phyloP scores from a whole-genome alignment of 2,797 vertebrate species.

The Pangasius macronema region DNA sequence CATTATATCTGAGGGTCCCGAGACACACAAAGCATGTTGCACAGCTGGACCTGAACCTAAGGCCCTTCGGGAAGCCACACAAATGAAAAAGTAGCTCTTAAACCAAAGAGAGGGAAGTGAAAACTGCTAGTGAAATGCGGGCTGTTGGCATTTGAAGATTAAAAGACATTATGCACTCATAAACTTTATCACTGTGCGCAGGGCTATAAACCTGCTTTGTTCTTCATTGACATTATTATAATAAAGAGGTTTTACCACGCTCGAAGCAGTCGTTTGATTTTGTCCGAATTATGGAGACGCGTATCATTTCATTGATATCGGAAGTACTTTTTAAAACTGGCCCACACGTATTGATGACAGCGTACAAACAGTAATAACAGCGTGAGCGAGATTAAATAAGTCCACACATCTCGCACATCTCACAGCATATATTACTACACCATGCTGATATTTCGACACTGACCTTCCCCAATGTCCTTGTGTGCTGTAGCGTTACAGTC shows the following conservation, averaged over 20 bases:
- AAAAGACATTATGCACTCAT: not conserved
- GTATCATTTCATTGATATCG: not conserved
- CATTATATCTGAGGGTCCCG: not conserved
- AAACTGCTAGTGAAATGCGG: not conserved
- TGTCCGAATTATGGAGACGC: not conserved
- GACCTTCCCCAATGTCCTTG: not conserved
- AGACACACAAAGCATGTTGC: not conserved
- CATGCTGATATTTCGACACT: not conserved
- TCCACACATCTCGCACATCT: not conserved
- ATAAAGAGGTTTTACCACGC: not conserved
- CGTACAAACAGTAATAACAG: not conserved
- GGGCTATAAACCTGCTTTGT: not conserved
- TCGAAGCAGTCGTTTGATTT: not conserved
- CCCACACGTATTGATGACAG: no score
- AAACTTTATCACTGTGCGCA: not conserved
- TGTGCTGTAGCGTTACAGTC: not conserved
- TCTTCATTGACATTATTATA: not conserved
- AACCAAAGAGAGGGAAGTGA: not conserved
- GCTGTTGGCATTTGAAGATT: not conserved
- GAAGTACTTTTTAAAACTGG: not conserved
- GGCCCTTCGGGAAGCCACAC: not conserved
- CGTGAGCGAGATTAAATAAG: not conserved
- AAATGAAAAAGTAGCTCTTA: not conserved
- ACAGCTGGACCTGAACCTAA: slow-evolving; percentile 2
- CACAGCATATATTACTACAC: no score